Percentiles rank a stretch among this genome's conserved stretches.
phyloP scores from a whole-genome alignment of 2,888 invertebrate species.

The Cenopis cana region DNA sequence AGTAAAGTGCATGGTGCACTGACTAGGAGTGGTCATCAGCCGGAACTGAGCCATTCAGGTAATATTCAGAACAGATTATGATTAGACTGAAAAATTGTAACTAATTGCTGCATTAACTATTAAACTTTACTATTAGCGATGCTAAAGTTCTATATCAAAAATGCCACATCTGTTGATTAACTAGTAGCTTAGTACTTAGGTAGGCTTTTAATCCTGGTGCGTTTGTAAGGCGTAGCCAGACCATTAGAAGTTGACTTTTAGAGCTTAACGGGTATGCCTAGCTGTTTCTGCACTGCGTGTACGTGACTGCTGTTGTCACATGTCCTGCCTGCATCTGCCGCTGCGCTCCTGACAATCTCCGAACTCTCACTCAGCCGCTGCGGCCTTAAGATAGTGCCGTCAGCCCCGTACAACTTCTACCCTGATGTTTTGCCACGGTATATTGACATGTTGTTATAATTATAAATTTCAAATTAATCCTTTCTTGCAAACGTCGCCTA shows the following conservation, averaged over 20 bases:
- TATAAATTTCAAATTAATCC: no score
- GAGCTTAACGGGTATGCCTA: constrained; percentile 14
- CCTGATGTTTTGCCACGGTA: background rate
- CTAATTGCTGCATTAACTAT: background rate
- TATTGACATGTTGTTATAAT: background rate
- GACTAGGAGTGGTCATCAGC: constrained; percentile 14
- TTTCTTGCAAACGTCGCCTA: background rate
- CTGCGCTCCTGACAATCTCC: background rate
- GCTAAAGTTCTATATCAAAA: background rate
- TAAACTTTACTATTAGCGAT: background rate
- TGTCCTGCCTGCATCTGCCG: constrained; percentile 2
- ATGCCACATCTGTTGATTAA: background rate
- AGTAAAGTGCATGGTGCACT: background rate
- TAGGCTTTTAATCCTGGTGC: constrained; percentile 21
- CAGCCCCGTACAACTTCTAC: background rate
- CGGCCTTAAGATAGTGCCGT: background rate
- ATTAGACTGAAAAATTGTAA: constrained; percentile 3
- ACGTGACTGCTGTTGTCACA: background rate
- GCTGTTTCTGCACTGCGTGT: background rate
- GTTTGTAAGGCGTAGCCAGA: background rate
- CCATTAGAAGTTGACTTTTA: constrained; percentile 8
- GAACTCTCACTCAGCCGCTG: background rate
- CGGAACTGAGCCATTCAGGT: constrained; percentile 24
- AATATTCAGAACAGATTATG: constrained; percentile 12
- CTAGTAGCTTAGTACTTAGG: background rate